Conservation (phyloP, 1,140 invertebrate genomes). For the Littorina saxatilis region DNA sequence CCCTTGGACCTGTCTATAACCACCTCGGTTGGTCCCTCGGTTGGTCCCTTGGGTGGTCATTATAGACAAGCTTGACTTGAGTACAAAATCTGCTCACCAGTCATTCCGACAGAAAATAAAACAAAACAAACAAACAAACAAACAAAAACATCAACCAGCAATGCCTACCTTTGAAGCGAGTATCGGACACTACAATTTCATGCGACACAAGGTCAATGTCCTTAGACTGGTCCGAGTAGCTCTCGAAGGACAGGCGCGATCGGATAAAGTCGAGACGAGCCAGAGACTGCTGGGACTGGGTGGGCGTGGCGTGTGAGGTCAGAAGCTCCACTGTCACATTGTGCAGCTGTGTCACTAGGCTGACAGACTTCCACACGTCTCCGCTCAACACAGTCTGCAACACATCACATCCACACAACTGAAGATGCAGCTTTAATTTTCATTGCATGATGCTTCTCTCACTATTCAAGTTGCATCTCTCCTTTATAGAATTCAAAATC, state of each 20-base stretch:
- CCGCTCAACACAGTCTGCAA: constrained; percentile 71
- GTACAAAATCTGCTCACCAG: no score
- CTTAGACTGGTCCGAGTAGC: constrained; percentile 90
- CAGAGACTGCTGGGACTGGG: constrained; percentile 78
- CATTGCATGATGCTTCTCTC: neutral
- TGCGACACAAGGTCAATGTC: constrained; percentile 95
- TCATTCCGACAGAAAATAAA: no score
- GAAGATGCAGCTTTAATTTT: no score
- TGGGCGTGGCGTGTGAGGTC: constrained; percentile 53
- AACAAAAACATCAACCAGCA: no score
- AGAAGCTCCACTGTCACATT: constrained; percentile 89
- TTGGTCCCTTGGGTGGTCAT: no score
- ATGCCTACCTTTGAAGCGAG: constrained; percentile 79
- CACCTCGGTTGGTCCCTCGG: no score
- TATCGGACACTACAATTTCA: constrained; percentile 92
- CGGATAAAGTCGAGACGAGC: constrained; percentile 95
- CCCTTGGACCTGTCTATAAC: no score
- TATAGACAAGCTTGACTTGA: no score
- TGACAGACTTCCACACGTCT: constrained; percentile 84
- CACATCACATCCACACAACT: constrained; percentile 17
- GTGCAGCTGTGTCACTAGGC: constrained; percentile 89
- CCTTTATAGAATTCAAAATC: neutral
- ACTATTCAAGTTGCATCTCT: neutral
- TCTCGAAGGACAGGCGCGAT: constrained; percentile 89
- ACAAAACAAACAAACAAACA: no score